A percentile compares a stretch with the other conserved stretches of the same genome.
phyloP scores from a whole-genome alignment of 2,113 vertebrate species.

The Spheniscus mendiculus region DNA sequence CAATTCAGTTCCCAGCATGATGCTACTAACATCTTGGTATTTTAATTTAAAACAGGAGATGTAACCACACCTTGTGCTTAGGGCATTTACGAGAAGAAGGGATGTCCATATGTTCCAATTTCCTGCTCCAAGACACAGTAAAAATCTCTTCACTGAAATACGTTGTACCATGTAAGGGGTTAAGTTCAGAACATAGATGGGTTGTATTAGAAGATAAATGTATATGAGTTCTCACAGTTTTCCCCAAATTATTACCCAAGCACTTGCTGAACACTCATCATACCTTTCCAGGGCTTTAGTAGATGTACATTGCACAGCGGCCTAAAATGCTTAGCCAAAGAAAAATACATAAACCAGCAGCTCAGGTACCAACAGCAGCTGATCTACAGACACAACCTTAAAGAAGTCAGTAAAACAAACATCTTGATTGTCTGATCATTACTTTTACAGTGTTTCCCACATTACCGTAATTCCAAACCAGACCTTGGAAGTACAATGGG shows the following conservation, averaged over 20 bases:
- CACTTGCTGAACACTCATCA: neutral
- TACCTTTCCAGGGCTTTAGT: neutral
- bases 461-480: neutral
- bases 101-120: neutral
- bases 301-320: neutral
- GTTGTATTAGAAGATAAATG: neutral
- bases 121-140: neutral
- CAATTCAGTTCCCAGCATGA: constrained; percentile 40
- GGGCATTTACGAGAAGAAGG: neutral
- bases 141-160: neutral
- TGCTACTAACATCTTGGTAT: neutral
- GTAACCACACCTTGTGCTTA: neutral
- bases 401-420: neutral
- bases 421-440: neutral
- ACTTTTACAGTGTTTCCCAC: neutral
- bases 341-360: neutral
- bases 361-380: neutral
- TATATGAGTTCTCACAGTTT: neutral
- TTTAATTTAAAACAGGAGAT: constrained; percentile 19
- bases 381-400: neutral
- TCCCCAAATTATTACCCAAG: neutral
- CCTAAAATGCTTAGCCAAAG: neutral
- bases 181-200: neutral
- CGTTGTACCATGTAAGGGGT: neutral
- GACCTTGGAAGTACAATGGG: neutral